Conservation (phyloP, 2,888 invertebrate species). For the Amphipyra tragopoginis region DNA sequence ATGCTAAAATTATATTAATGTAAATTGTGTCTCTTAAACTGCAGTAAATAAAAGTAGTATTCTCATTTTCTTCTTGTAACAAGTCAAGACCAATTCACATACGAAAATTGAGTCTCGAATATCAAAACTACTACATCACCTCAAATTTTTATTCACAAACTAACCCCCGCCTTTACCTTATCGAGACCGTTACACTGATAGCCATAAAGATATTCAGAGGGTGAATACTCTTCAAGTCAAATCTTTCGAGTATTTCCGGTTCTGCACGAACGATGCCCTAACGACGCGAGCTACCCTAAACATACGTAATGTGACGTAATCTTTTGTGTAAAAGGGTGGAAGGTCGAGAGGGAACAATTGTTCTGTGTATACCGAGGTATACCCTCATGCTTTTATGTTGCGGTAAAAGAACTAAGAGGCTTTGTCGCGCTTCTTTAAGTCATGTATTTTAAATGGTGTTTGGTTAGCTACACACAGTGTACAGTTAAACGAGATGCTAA, state of each 20-base stretch:
- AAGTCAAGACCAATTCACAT: too few species aligned
- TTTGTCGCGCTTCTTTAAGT: constrained; percentile 2
- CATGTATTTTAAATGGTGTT: constrained; percentile 4
- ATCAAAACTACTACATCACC: not conserved
- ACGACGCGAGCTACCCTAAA: constrained; percentile 49
- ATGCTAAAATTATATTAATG: too few species aligned
- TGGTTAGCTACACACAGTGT: not conserved
- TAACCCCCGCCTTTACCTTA: constrained; percentile 37
- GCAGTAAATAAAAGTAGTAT: too few species aligned
- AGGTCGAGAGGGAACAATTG: constrained; percentile 34
- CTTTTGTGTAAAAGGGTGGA: constrained; percentile 43
- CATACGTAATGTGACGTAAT: constrained; percentile 52
- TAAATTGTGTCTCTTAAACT: too few species aligned
- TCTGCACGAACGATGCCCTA: constrained; percentile 41
- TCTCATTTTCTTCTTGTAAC: too few species aligned
- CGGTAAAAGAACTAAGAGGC: constrained; percentile 13
- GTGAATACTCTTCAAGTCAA: constrained; percentile 50
- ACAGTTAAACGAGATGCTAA: not conserved
- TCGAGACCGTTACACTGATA: constrained; percentile 44
- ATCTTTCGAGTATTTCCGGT: constrained; percentile 44
- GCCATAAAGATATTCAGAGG: constrained; percentile 38
- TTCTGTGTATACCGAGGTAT: constrained; percentile 11
- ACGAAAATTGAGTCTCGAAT: too few species aligned
- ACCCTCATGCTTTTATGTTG: constrained; percentile 1
- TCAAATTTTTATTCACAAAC: not conserved